Evolutionary conservation across 2,113 vertebrate species (phyloP), one percentile per base, ranked within the genome.

Genomic region (Pungitius pungitius): DNA sequence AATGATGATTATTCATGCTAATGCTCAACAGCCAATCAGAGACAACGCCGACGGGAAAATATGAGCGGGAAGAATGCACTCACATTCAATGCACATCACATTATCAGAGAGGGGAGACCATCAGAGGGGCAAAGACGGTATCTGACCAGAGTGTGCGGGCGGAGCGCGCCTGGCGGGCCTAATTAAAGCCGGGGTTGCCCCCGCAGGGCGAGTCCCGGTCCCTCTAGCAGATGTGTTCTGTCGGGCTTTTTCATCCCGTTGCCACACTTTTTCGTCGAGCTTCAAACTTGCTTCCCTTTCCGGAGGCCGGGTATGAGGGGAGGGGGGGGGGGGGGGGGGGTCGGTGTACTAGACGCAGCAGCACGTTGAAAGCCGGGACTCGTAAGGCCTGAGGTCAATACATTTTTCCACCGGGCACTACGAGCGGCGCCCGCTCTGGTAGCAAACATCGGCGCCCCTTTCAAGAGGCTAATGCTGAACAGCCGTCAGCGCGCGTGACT

Each of bases 401-500:
- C 1, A 22, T 17, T 5, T 51, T n/a, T 24, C 27, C 1, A 0
- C 17, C 18, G 8, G 14, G 35, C 8, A 22, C 18, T 33, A 26
- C 33, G 30, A 49, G 26, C 10, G 0, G 8, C 69, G 55, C 67
- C 55, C 56, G 18, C 17, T 67, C 27, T 17, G 54, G 61, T 56
- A 47, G 45, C 12, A n/a, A 54, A 54, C 47, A 67, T 12, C 8
- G 17, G 27, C 18, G 8, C 33, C 57, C 37, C 33, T 63, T 71
- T 26, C 56, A 40, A 33, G 43, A 59, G 3, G 5, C n/a, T 54
- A 39, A 49, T 47, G 39, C 56, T 47, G 27, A 45, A 15, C 18
- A 43, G 61, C 67, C 51, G 56, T 37, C 15, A 42, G 17, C 64
- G 22, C 47, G 56, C 18, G 37, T n/a, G 49, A 69, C 61, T 75